Conservation (phyloP, 1,140 invertebrate species). For the Phocides pigmalion region DNA sequence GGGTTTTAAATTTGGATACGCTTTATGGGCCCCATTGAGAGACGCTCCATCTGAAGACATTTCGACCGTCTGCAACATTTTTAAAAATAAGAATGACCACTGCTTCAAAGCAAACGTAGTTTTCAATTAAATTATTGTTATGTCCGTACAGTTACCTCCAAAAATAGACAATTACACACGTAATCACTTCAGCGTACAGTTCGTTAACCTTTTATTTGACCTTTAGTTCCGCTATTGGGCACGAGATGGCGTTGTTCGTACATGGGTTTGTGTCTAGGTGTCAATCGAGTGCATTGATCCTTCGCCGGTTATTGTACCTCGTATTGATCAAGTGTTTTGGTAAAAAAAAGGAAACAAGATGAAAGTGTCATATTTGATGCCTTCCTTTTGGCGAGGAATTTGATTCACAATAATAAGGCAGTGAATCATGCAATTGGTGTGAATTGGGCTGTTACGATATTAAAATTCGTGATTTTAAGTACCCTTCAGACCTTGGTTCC, state of each 20-base stretch:
- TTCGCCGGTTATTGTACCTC: conserved; percentile 51
- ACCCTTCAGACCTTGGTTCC: too few species aligned
- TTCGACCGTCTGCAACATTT: neutral
- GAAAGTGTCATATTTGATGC: conserved; percentile 54
- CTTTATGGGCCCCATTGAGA: neutral
- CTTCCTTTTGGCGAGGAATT: conserved; percentile 34
- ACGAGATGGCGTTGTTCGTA: conserved; percentile 56
- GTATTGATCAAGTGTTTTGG: conserved; percentile 50
- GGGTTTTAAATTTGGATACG: too few species aligned
- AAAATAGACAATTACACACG: conserved; percentile 42
- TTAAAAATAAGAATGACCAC: conserved; percentile 23
- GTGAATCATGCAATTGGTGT: conserved; percentile 10
- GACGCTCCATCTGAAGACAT: neutral
- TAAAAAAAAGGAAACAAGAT: conserved; percentile 46
- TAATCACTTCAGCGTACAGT: conserved; percentile 45
- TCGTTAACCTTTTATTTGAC: conserved; percentile 58
- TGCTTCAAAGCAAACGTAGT: conserved; percentile 27
- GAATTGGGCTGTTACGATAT: neutral
- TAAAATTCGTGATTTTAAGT: too few species aligned
- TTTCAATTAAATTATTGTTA: conserved; percentile 34
- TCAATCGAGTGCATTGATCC: conserved; percentile 52
- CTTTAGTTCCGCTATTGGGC: conserved; percentile 56
- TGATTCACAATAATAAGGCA: conserved; percentile 5
- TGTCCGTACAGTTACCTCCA: conserved; percentile 20
- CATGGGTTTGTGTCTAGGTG: conserved; percentile 44